Conservation (phyloP, 2,888 invertebrate species). For the Plemyria rubiginata region DNA sequence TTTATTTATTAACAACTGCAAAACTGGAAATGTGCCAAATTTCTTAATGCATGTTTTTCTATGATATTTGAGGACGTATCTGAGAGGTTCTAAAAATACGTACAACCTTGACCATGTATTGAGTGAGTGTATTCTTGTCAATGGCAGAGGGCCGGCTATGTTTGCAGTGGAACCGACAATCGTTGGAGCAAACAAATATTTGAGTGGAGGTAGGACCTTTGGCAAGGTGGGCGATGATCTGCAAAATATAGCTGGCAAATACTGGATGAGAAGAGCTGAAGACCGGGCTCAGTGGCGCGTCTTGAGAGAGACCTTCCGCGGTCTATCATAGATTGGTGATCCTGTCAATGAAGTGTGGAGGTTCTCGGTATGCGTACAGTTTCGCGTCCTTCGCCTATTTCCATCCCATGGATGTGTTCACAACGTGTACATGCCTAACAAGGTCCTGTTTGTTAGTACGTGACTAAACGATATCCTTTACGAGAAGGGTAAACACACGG, state of each 20-base stretch:
- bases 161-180: no score
- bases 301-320: no score
- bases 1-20: neutral
- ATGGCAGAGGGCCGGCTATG: no score
- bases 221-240: no score
- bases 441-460: slow-evolving; percentile 28
- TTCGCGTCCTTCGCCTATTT: slow-evolving; percentile 22
- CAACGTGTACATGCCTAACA: slow-evolving; percentile 20
- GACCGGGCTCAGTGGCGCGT: no score
- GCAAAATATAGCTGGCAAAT: no score
- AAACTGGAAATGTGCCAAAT: neutral
- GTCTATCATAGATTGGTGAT: no score
- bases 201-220: no score
- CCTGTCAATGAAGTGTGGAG: neutral
- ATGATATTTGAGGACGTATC: neutral
- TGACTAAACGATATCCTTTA: slow-evolving; percentile 35
- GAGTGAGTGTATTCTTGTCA: neutral
- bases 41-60: neutral
- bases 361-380: neutral
- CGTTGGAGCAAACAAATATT: no score
- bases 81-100: no score
- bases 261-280: no score
- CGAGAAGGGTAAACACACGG: slow-evolving; percentile 23
- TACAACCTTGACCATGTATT: neutral
- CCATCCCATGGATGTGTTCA: slow-evolving; percentile 10